Conservation (phyloP, 2,888 invertebrate species). For the Autographa gamma region DNA sequence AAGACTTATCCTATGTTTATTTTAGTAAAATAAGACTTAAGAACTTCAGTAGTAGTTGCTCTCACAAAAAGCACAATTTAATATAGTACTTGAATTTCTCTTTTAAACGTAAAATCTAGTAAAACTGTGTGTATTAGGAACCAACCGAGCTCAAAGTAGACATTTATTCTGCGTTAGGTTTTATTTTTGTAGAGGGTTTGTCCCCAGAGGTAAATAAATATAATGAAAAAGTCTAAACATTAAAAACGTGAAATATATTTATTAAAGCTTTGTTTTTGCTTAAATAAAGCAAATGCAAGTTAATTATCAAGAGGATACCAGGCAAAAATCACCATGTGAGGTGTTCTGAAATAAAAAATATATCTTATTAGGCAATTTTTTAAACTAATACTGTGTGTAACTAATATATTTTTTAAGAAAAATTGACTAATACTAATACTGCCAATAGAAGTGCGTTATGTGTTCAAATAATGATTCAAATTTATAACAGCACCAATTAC, state of each 20-base stretch:
- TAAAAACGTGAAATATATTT: not conserved
- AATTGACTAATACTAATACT: too few species aligned
- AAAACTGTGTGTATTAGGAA: not conserved
- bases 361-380: not conserved
- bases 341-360: not conserved
- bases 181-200: not conserved
- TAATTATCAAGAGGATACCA: not conserved
- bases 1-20: conserved; percentile 3
- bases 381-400: too few species aligned
- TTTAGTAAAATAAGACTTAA: not conserved
- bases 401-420: too few species aligned
- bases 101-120: not conserved
- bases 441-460: too few species aligned
- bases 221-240: not conserved
- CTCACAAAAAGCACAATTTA: not conserved
- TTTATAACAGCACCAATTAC: too few species aligned
- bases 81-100: not conserved
- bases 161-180: not conserved
- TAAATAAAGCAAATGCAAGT: not conserved
- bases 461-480: too few species aligned
- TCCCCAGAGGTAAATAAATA: not conserved
- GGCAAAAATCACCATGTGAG: not conserved
- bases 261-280: not conserved
- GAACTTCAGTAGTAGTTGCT: not conserved
- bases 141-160: not conserved